phyloP scores from a whole-genome alignment of 2,113 vertebrate species.

The Zootoca vivipara region DNA sequence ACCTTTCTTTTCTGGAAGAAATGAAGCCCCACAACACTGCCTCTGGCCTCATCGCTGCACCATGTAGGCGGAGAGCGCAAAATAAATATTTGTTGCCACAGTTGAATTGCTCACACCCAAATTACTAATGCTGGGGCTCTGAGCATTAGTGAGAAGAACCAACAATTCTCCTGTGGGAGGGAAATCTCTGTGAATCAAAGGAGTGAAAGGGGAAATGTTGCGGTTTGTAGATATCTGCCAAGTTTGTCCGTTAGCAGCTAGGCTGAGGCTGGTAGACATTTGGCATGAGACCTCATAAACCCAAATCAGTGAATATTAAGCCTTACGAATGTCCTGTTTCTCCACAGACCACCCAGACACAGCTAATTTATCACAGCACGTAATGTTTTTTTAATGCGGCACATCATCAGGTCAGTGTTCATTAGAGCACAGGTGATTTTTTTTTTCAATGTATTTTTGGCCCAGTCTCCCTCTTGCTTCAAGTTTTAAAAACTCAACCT shows the following conservation, averaged over 20 bases:
- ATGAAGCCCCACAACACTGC: neutral
- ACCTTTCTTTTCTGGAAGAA: neutral
- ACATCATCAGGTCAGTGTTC: neutral
- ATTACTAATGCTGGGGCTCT: slow-evolving; percentile 7
- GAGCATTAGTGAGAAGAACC: neutral
- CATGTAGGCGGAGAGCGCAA: neutral
- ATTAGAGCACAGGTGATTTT: neutral
- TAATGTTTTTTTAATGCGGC: neutral
- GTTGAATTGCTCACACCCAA: neutral
- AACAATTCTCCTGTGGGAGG: neutral
- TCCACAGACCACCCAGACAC: neutral
- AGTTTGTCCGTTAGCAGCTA: neutral
- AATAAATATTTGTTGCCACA: neutral
- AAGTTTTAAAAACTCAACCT: slow-evolving; percentile 25
- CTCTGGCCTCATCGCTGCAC: neutral
- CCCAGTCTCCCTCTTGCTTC: slow-evolving; percentile 7
- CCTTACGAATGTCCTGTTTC: neutral
- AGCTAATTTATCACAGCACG: slow-evolving; percentile 26
- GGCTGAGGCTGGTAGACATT: slow-evolving; percentile 26
- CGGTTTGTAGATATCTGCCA: slow-evolving; percentile 12
- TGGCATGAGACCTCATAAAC: slow-evolving; percentile 29
- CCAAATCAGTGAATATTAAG: slow-evolving; percentile 10
- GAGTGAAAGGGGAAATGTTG: neutral
- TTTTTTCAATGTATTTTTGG: neutral
- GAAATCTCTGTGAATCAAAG: neutral